A percentile compares a stretch with the other conserved stretches of the same genome.
phyloP scores from a whole-genome alignment of 2,888 invertebrate species.

The Mongoloraphidia duomilia region DNA sequence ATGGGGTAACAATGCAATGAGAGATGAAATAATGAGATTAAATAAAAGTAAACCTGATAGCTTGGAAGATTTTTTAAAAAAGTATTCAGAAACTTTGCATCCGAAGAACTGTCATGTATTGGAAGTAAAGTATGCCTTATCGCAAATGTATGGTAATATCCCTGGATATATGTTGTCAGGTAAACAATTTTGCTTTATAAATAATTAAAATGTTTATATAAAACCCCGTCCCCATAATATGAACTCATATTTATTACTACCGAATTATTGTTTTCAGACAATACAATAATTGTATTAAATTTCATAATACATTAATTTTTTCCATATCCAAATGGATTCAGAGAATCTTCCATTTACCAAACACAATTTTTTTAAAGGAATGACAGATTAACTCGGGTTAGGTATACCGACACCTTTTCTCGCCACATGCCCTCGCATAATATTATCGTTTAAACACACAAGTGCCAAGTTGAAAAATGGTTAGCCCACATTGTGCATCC shows the following conservation, averaged over 20 bases:
- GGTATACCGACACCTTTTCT: no score
- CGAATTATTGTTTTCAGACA: not conserved
- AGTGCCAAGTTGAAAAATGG: no score
- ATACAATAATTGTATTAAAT: no score
- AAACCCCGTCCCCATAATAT: not conserved
- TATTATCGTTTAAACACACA: no score
- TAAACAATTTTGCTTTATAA: conserved; percentile 19
- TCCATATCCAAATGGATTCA: no score
- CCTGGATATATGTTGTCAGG: conserved; percentile 40
- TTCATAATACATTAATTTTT: no score
- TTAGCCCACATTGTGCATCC: no score
- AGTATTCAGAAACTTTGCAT: conserved; percentile 47
- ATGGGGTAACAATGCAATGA: conserved; percentile 45
- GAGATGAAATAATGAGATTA: conserved; percentile 39
- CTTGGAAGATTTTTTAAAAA: conserved; percentile 47
- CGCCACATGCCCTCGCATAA: no score
- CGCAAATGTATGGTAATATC: conserved; percentile 51
- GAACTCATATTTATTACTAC: not conserved
- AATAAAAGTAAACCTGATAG: conserved; percentile 37
- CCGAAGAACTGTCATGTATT: conserved; percentile 50
- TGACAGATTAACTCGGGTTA: no score
- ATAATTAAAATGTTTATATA: no score
- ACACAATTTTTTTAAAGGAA: no score
- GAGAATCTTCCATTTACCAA: no score
- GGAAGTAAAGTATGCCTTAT: conserved; percentile 51